Evolutionary conservation across 2,797 vertebrate species (phyloP).

Genomic region (Thripadectes ignobilis): DNA sequence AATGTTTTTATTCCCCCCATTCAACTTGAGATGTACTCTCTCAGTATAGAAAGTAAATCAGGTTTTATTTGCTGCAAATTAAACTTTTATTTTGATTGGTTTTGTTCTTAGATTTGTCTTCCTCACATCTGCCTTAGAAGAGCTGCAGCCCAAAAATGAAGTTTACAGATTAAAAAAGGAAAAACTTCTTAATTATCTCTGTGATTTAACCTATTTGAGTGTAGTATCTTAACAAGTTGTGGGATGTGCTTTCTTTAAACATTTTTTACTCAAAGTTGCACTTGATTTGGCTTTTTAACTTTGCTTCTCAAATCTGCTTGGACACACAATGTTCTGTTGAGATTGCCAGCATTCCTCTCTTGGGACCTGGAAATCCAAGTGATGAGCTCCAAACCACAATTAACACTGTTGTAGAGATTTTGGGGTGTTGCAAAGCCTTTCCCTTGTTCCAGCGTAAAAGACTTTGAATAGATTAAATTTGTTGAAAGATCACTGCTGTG

Average conservation of each 20-base stretch:
- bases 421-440: background rate
- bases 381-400: background rate
- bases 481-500: background rate
- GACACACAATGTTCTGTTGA: background rate
- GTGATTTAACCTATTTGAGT: background rate
- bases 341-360: background rate
- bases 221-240: background rate
- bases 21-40: background rate
- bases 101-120: background rate
- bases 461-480: background rate
- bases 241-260: background rate
- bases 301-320: background rate
- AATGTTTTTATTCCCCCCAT: background rate
- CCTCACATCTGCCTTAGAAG: background rate
- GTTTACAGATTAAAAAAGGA: background rate
- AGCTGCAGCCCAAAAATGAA: background rate
- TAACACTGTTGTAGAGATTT: background rate
- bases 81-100: background rate
- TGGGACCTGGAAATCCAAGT: background rate
- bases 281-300: background rate
- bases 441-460: background rate
- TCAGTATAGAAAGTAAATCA: background rate
- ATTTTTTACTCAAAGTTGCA: background rate
- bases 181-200: background rate
- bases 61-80: background rate